These are phyloP conservation scores for Ridgeia piscesae DNA, from an alignment of 1,140 invertebrate genomes.

Conservation along the genomic window DNA sequence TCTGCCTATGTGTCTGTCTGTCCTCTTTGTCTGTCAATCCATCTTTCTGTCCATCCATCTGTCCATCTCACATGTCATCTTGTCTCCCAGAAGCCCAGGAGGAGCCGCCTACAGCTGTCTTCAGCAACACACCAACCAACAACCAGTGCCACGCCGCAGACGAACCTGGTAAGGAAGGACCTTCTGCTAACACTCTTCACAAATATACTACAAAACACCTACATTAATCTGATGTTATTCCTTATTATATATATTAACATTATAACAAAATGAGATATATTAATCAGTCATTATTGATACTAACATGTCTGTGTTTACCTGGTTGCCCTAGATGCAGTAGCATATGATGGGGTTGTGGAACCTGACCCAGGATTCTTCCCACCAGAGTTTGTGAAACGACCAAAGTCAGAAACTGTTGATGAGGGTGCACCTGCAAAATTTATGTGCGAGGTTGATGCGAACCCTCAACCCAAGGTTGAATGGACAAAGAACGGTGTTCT, in stretches of 20 bases:
- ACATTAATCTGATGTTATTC: too few species aligned
- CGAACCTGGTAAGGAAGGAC: not conserved
- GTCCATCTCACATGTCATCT: constrained; percentile 29
- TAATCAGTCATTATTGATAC: not conserved
- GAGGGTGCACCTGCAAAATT: constrained; percentile 5
- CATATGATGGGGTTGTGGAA: not conserved
- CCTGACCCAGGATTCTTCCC: not conserved
- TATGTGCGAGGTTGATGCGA: not conserved
- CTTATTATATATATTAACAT: too few species aligned
- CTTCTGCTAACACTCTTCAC: not conserved
- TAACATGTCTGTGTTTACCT: not conserved
- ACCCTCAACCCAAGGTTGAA: not conserved
- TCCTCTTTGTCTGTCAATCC: not conserved
- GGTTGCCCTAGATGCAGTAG: not conserved
- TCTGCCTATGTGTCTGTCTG: constrained; percentile 2
- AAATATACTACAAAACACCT: not conserved
- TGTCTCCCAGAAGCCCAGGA: constrained; percentile 17
- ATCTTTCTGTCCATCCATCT: constrained; percentile 8
- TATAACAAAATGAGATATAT: too few species aligned
- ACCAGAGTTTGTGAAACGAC: constrained; percentile 14
- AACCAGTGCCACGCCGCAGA: not conserved
- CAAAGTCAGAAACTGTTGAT: not conserved
- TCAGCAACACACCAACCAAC: not conserved
- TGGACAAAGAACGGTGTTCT: constrained; percentile 1
- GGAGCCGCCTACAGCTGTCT: not conserved